These are phyloP conservation scores for Chionodraco myersi DNA, from an alignment of 2,113 vertebrate species.

Conservation along the genomic window DNA sequence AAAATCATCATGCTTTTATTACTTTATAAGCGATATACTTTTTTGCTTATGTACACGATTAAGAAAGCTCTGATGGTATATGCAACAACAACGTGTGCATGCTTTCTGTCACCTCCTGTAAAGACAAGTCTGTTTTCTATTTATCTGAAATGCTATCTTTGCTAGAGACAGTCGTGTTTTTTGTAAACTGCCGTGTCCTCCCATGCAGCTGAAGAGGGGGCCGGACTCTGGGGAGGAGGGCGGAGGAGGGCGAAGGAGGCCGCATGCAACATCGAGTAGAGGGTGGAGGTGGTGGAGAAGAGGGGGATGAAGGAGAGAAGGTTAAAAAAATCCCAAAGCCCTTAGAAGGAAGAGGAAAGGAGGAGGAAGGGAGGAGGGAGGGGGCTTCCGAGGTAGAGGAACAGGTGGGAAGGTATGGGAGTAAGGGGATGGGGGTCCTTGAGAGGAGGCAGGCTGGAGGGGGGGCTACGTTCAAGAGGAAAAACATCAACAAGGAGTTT, in stretches of 20 bases:
- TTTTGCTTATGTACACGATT: neutral
- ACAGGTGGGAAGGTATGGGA: constrained; percentile 61
- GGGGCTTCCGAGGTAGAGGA: constrained; percentile 54
- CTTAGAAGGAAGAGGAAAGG: constrained; percentile 53
- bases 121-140: neutral
- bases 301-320: constrained; percentile 61
- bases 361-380: constrained; percentile 43
- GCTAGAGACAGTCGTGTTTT: constrained; percentile 28
- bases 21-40: neutral
- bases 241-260: constrained; percentile 75
- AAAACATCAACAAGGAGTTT: constrained; percentile 80
- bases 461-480: constrained; percentile 80
- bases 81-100: neutral
- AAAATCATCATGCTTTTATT: neutral
- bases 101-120: neutral
- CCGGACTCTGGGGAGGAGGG: constrained; percentile 70
- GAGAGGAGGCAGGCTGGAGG: constrained; percentile 73
- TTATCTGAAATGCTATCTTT: constrained; percentile 7
- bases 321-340: constrained; percentile 78
- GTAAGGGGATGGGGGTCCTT: constrained; percentile 54
- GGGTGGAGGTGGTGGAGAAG: constrained; percentile 68
- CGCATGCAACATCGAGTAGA: constrained; percentile 84
- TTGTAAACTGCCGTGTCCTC: constrained; percentile 46
- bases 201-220: constrained; percentile 56
- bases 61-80: constrained; percentile 6